Conservation (phyloP, 2,113 vertebrate genomes). For the Acanthisitta chloris region DNA sequence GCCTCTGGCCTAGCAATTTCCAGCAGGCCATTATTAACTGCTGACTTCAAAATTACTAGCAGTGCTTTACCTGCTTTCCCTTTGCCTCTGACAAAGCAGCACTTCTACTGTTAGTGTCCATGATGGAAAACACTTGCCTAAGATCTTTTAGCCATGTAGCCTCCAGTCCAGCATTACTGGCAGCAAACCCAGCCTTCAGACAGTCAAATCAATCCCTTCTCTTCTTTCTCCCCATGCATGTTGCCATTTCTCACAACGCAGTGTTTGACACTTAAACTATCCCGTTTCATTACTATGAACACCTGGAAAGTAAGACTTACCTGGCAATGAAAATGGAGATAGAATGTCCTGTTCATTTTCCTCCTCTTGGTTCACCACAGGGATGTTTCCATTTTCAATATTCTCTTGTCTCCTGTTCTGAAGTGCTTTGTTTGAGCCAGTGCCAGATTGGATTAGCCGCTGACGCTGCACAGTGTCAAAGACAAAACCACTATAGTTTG, state of each 20-base stretch:
- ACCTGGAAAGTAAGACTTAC: constrained; percentile 59
- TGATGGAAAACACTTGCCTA: neutral
- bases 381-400: constrained; percentile 91
- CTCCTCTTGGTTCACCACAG: constrained; percentile 82
- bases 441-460: constrained; percentile 88
- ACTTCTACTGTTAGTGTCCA: neutral
- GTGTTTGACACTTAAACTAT: neutral
- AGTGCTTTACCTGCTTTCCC: neutral
- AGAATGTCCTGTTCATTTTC: constrained; percentile 75
- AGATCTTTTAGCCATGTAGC: neutral
- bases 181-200: neutral
- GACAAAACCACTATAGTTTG: neutral
- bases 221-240: neutral
- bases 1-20: neutral
- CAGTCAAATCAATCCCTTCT: neutral
- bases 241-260: neutral
- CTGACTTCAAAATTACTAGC: neutral
- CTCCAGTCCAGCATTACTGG: neutral
- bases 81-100: neutral
- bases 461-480: constrained; percentile 80
- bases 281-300: neutral
- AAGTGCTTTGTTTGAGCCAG: constrained; percentile 81
- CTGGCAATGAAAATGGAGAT: constrained; percentile 86
- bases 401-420: constrained; percentile 85
- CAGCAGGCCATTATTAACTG: neutral